Base-by-base conservation (phyloP, 2,888 invertebrate genomes). In the Argyresthia goedartella region DNA sequence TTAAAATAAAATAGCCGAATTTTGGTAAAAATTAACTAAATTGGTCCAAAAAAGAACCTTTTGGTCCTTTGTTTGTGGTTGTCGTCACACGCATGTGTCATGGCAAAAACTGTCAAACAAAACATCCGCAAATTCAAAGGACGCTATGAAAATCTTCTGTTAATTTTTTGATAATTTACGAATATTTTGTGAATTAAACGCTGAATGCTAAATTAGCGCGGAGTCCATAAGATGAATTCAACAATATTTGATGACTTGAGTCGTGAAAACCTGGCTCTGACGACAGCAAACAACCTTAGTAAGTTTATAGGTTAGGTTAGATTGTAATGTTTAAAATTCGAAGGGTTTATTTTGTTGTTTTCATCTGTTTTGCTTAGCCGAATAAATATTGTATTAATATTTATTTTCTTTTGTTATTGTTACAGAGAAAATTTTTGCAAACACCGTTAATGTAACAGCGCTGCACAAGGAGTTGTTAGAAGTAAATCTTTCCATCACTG, bases 181-280 rank as follows among this genome's bases (percentile, higher is more conserved):
- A 25, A 25, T 11, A 16, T 41, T 25, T 50, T 42, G 42, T 50
- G 42, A 50, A 35, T 51, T 44, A 34, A 51, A n/a, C 45, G 58
- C 54, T 65, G 59, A 62, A 72, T 71, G 69, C 11, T 49, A 60
- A 48, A 56, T 58, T 55, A 54, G 53, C 56, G 51, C 62, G 64
- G 63, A 58, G 60, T 57, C 60, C 64, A 64, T 81, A 86, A 81
- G 68, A 86, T 86, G 85, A 79, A 85, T 84, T 85, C 85, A 62
- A 69, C 71, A 71, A 65, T 71, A 66, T 76, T 71, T 63, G 77
- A 80, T 56, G 81, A 82, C 69, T 66, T 76, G 59, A 69, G 69
- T 61, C 74, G 76, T 60, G 80, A 82, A 65, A 64, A 76, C 63
- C 73, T 81, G 61, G 75, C 79, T 58, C 69, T 65, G 57, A 75